Percentiles rank a stretch among this genome's conserved stretches.
phyloP scores from a whole-genome alignment of 2,113 vertebrate species.

The Asarcornis scutulata region DNA sequence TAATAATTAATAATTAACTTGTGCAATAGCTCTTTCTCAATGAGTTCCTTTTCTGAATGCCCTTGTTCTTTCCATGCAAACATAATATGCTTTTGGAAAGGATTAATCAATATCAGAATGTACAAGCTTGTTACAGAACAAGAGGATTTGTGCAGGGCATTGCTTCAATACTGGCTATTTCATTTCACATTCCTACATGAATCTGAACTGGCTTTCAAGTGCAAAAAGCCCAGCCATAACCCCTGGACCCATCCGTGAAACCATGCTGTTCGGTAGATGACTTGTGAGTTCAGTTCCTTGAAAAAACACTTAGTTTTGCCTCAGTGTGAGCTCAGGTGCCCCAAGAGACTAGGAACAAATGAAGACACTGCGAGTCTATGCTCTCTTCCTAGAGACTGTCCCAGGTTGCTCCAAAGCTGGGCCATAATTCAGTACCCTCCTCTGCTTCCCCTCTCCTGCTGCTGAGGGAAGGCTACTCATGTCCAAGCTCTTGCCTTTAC shows the following conservation, averaged over 20 bases:
- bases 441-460: fast-evolving
- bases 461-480: fast-evolving
- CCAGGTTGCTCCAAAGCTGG: neutral
- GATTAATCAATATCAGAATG: neutral
- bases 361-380: fast-evolving
- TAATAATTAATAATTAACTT: too few relatives aligned
- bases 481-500: neutral
- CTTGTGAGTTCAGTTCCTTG: neutral
- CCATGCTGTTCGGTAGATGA: neutral
- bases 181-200: neutral
- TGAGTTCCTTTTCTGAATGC: neutral
- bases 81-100: neutral
- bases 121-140: neutral
- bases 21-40: neutral
- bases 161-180: neutral
- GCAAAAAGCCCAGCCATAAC: neutral
- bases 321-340: neutral
- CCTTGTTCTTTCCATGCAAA: neutral
- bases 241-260: neutral
- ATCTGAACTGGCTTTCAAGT: neutral
- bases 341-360: neutral
- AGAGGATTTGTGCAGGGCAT: neutral
- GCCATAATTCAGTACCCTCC: neutral
- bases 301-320: neutral
- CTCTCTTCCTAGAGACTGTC: neutral